Percentiles rank a stretch among this genome's conserved stretches.
Evolutionary conservation across 2,888 invertebrate species (phyloP).

Genomic region (Heliconius aoede): DNA sequence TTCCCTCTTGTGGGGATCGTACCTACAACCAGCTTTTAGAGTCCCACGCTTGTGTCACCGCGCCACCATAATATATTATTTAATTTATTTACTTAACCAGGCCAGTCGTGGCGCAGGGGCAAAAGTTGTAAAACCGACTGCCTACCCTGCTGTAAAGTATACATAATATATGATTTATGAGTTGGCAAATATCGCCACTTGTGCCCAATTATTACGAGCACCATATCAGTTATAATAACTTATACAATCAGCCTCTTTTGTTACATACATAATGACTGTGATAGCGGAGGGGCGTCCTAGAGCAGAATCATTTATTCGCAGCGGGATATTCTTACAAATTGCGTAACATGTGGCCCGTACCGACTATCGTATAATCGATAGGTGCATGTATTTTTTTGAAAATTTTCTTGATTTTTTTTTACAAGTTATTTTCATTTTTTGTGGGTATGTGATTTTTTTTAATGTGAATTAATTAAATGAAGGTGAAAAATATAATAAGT

Average conservation of each 20-base stretch:
- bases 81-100: conserved; percentile 1
- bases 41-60: no score
- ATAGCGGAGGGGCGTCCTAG: conserved; percentile 69
- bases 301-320: conserved; percentile 72
- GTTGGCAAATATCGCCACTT: conserved; percentile 54
- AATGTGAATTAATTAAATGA: not conserved
- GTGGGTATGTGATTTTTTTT: not conserved
- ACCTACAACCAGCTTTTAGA: no score
- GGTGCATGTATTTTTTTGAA: conserved; percentile 34
- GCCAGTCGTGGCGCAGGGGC: no score
- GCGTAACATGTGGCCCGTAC: conserved; percentile 70
- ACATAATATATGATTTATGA: conserved; percentile 15
- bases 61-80: not conserved
- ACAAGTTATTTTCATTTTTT: not conserved
- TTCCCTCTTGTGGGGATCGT: no score
- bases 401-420: conserved; percentile 31
- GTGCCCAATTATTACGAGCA: conserved; percentile 66
- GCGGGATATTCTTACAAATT: conserved; percentile 80
- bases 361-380: conserved; percentile 60
- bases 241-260: conserved; percentile 76
- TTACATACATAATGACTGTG: conserved; percentile 69
- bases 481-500: no score
- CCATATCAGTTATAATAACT: conserved; percentile 65
- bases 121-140: no score
- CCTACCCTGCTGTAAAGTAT: no score